phyloP scores from a whole-genome alignment of 2,113 vertebrate species.

The Megalops atlanticus region DNA sequence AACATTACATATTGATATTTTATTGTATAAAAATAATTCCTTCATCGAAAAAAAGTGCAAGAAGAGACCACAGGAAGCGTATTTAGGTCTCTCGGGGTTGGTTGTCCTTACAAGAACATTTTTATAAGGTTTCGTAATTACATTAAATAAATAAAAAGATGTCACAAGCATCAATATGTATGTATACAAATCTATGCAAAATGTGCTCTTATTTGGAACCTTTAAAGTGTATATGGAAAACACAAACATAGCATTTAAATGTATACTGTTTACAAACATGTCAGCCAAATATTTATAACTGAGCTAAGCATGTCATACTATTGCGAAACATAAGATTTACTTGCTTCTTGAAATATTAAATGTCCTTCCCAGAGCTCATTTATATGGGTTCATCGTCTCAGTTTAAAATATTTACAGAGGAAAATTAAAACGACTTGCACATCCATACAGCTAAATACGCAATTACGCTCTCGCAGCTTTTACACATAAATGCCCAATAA shows the following conservation, averaged over 20 bases:
- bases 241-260: slow-evolving; percentile 58
- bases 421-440: slow-evolving; percentile 25
- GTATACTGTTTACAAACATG: slow-evolving; percentile 73
- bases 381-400: slow-evolving; percentile 52
- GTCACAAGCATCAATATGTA: background rate
- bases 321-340: background rate
- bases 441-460: slow-evolving; percentile 13
- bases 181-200: slow-evolving; percentile 14
- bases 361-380: background rate
- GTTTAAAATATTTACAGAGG: background rate
- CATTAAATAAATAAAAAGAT: slow-evolving; percentile 25
- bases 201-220: slow-evolving; percentile 54
- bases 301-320: slow-evolving; percentile 32
- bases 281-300: slow-evolving; percentile 67
- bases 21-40: slow-evolving; percentile 16
- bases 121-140: background rate
- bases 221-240: slow-evolving; percentile 59
- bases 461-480: slow-evolving; percentile 11
- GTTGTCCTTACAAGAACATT: background rate
- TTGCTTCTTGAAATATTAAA: background rate
- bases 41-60: slow-evolving; percentile 7
- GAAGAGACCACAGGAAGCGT: background rate
- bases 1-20: slow-evolving; percentile 11
- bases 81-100: background rate
- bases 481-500: slow-evolving; percentile 1